Conservation (phyloP, 2,113 vertebrate species). For the Rhodinocichla rosea region DNA sequence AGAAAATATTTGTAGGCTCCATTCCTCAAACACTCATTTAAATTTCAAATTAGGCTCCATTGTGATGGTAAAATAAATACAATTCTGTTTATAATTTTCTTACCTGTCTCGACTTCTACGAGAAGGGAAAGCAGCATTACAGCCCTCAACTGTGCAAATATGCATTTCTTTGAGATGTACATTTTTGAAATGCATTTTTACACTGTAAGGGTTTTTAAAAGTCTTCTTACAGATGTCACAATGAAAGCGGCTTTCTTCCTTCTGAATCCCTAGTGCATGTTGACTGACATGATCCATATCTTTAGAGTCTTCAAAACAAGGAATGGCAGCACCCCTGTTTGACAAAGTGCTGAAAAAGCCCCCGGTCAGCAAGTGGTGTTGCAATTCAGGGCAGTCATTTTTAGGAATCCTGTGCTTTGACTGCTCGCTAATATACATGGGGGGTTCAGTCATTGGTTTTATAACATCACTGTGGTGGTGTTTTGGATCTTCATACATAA, state of each 20-base stretch:
- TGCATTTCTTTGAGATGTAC: conserved; percentile 91
- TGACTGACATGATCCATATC: conserved; percentile 67
- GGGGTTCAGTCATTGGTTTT: conserved; percentile 51
- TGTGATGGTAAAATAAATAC: conserved; percentile 55
- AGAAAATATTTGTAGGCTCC: conserved; percentile 38
- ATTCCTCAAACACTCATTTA: conserved; percentile 52
- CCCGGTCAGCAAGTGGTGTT: conserved; percentile 75
- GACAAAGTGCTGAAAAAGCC: conserved; percentile 68
- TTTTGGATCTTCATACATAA: conserved; percentile 39
- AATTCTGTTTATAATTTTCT: conserved; percentile 58
- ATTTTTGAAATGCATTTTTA: conserved; percentile 93
- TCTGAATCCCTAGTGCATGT: conserved; percentile 59
- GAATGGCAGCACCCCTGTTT: conserved; percentile 65
- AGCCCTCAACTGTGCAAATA: conserved; percentile 89
- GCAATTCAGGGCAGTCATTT: conserved; percentile 72
- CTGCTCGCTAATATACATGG: conserved; percentile 65
- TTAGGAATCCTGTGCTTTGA: conserved; percentile 68
- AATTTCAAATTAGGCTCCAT: conserved; percentile 57
- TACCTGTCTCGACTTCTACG: conserved; percentile 97
- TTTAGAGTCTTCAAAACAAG: conserved; percentile 71
- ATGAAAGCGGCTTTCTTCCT: conserved; percentile 80
- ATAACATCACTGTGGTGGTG: conserved; percentile 62
- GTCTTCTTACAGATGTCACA: conserved; percentile 93
- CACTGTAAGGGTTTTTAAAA: conserved; percentile 92
- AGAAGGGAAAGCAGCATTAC: conserved; percentile 89